phyloP scores from a whole-genome alignment of 2,113 vertebrate species.

The Hippolais icterina region DNA sequence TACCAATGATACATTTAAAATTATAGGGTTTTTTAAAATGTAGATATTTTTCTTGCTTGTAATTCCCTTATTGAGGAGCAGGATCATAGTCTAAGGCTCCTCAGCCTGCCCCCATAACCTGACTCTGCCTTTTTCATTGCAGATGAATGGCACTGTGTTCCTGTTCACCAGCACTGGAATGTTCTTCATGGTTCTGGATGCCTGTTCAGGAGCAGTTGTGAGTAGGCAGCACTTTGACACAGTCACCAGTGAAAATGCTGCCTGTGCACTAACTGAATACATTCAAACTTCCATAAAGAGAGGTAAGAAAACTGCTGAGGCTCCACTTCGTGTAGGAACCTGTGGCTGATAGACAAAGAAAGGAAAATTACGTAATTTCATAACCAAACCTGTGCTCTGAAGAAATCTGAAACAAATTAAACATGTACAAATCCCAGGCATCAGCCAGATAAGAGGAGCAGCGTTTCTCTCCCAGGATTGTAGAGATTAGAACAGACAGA shows the following conservation, averaged over 20 bases:
- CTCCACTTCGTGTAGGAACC: neutral
- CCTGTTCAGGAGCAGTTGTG: neutral
- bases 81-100: neutral
- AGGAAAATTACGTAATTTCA: neutral
- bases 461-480: neutral
- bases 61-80: neutral
- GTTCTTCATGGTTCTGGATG: conserved; percentile 30
- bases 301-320: conserved; percentile 47
- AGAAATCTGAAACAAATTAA: neutral
- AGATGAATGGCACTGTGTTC: conserved; percentile 52
- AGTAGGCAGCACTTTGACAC: conserved; percentile 39
- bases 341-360: neutral
- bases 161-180: conserved; percentile 13
- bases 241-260: neutral
- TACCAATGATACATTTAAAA: neutral
- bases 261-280: conserved; percentile 1
- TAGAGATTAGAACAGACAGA: neutral
- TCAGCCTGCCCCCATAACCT: neutral
- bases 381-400: neutral
- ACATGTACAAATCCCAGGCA: neutral
- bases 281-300: conserved; percentile 36
- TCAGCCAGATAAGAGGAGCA: neutral
- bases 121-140: neutral
- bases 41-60: neutral
- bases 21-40: neutral